Conservation (phyloP, 2,113 vertebrate species). For the Gila orcuttii region DNA sequence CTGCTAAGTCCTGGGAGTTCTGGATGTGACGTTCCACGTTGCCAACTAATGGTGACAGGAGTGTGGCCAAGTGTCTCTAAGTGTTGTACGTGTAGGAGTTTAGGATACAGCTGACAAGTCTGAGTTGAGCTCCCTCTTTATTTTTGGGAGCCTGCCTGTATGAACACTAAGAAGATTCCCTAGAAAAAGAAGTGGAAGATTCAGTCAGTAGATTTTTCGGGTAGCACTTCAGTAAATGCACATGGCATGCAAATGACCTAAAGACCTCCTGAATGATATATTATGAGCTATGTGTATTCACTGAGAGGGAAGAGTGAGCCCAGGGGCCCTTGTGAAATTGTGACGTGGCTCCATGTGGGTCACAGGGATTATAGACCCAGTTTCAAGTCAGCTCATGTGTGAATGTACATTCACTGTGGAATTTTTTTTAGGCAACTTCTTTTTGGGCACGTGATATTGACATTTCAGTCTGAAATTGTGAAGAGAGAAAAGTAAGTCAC, state of each 20-base stretch:
- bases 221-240: not conserved
- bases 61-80: not conserved
- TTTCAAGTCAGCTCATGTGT: constrained; percentile 3
- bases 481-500: not conserved
- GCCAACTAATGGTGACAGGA: not conserved
- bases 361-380: constrained; percentile 1
- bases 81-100: not conserved
- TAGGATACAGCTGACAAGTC: not conserved
- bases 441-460: not conserved
- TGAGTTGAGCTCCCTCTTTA: not conserved
- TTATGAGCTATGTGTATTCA: not conserved
- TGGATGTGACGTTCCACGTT: not conserved
- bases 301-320: not conserved
- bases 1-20: not conserved
- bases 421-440: not conserved
- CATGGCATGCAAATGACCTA: not conserved
- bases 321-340: not conserved
- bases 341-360: not conserved
- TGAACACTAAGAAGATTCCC: not conserved
- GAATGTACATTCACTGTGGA: not conserved
- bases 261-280: constrained; percentile 5
- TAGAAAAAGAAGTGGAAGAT: not conserved
- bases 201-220: not conserved
- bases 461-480: not conserved
- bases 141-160: not conserved